phyloP scores from a whole-genome alignment of 2,888 invertebrate genomes.

The Pyralis farinalis region DNA sequence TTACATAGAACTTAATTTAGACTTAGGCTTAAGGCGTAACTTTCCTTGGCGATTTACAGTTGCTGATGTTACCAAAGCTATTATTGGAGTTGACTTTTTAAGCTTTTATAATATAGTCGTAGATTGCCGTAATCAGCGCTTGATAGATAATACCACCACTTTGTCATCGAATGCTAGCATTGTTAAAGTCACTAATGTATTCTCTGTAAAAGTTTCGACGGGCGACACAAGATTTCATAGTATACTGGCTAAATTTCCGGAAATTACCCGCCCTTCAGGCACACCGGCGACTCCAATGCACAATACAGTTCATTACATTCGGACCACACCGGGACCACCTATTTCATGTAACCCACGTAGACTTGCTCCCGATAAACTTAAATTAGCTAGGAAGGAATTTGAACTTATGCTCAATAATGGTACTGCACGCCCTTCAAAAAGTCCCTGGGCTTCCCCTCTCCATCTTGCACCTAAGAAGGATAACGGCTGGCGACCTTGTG shows the following conservation, averaged over 20 bases:
- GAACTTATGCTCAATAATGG: too few species aligned
- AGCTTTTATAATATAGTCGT: conserved; percentile 4
- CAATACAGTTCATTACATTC: too few species aligned
- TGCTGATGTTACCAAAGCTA: conserved; percentile 27
- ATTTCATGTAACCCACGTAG: too few species aligned
- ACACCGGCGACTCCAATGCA: conserved; percentile 5
- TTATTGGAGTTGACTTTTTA: too few species aligned
- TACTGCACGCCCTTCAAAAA: too few species aligned
- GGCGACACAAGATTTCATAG: conserved; percentile 6
- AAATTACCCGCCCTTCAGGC: conserved; percentile 12
- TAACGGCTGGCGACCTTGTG: too few species aligned
- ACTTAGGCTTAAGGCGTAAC: conserved; percentile 24
- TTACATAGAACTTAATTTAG: conserved; percentile 15
- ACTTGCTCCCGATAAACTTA: too few species aligned
- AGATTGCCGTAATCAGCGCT: conserved; percentile 9
- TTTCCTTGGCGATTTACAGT: conserved; percentile 27
- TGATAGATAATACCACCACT: conserved; percentile 8
- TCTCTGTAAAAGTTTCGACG: not conserved
- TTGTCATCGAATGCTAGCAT: not conserved
- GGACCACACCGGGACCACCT: conserved; percentile 16
- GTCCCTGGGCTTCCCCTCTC: too few species aligned
- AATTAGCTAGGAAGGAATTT: too few species aligned
- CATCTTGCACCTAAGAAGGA: too few species aligned
- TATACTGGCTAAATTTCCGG: conserved; percentile 6
- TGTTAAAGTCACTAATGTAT: not conserved